Conservation (phyloP, 92 coral and sea anemone genomes). For the Pocillopora grandis region DNA sequence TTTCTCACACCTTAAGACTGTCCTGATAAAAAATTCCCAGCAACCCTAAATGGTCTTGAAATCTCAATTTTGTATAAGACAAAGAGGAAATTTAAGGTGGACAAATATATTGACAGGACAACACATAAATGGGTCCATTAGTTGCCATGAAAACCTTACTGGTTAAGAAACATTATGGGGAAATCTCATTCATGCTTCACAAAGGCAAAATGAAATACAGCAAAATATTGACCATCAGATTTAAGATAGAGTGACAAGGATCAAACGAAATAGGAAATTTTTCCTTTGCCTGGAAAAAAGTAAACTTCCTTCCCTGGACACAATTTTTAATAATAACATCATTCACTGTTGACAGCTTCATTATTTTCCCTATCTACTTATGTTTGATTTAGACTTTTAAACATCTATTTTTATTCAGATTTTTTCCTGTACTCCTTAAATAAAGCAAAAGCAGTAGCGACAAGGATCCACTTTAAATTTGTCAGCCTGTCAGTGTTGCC, state of each 20-base stretch:
- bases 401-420: neutral
- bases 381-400: neutral
- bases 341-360: no score
- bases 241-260: no score
- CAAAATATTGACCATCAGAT: no score
- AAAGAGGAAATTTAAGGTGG: neutral
- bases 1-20: neutral
- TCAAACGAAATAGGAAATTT: no score
- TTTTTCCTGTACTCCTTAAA: neutral
- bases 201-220: no score
- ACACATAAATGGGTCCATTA: constrained; percentile 8
- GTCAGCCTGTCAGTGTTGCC: neutral
- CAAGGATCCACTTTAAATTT: neutral
- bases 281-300: no score
- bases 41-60: neutral
- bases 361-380: no score
- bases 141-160: neutral
- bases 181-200: neutral
- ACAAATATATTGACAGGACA: neutral
- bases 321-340: no score
- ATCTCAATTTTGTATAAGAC: neutral
- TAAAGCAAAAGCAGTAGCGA: neutral
- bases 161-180: neutral
- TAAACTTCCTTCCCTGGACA: no score
- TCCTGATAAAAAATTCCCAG: neutral